Evolutionary conservation across 2,113 vertebrate genomes (phyloP).

Genomic region (Stigmatopora argus): DNA sequence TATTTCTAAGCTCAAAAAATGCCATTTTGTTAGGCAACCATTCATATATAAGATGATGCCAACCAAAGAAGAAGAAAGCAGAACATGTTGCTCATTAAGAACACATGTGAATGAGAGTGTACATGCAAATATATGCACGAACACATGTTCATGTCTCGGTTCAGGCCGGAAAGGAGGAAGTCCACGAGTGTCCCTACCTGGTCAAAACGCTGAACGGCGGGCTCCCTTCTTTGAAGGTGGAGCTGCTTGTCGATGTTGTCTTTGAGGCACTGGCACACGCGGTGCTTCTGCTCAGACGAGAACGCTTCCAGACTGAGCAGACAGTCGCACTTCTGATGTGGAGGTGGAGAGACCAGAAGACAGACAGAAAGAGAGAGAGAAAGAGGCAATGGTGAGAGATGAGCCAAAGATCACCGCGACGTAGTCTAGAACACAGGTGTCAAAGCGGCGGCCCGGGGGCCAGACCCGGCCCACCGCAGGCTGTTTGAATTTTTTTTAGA

Average conservation of each 20-base stretch:
- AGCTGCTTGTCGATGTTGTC: conserved; percentile 91
- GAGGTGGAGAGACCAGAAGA: conserved; percentile 7
- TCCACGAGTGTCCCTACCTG: conserved; percentile 73
- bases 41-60: conserved; percentile 9
- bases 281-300: conserved; percentile 89
- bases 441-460: too few species aligned
- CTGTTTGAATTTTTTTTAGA: too few species aligned
- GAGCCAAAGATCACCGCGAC: neutral
- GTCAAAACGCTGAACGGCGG: conserved; percentile 55
- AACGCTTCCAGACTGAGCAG: conserved; percentile 92
- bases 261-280: conserved; percentile 90
- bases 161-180: conserved; percentile 6
- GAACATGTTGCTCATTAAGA: conserved; percentile 6
- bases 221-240: conserved; percentile 73
- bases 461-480: too few species aligned
- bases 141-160: conserved; percentile 41
- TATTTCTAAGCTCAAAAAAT: neutral
- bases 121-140: conserved; percentile 42
- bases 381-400: conserved; percentile 17
- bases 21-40: conserved; percentile 3
- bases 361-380: conserved; percentile 11
- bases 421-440: too few species aligned
- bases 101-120: conserved; percentile 18
- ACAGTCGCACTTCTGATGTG: conserved; percentile 85
- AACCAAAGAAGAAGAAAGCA: conserved; percentile 9